Conservation (phyloP, 2,113 vertebrate genomes). For the Corythoichthys intestinalis region DNA sequence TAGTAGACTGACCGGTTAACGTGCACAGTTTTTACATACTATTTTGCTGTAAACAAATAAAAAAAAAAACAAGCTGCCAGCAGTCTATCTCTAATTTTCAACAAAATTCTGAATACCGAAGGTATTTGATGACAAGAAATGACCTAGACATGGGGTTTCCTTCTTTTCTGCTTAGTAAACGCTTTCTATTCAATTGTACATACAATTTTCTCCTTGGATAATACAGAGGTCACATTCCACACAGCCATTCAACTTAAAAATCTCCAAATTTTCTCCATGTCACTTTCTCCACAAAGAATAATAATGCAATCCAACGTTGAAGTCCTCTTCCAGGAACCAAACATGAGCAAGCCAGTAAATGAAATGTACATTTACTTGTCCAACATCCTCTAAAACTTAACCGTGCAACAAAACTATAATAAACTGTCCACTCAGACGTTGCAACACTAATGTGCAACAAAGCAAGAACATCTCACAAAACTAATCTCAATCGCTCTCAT, state of each 20-base stretch:
- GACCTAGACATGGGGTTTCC: constrained; percentile 2
- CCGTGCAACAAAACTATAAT: constrained; percentile 7
- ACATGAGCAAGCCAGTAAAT: background rate
- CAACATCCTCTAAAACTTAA: constrained; percentile 16
- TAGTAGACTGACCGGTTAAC: background rate
- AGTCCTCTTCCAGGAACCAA: constrained; percentile 16
- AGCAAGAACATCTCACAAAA: constrained; percentile 38
- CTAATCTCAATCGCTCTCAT: constrained; percentile 52
- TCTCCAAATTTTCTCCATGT: constrained; percentile 11
- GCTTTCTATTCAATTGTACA: background rate
- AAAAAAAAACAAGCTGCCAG: background rate
- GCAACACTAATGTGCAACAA: constrained; percentile 27
- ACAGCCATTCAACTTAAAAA: constrained; percentile 5
- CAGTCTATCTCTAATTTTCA: background rate
- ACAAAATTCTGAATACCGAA: background rate
- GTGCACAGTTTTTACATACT: constrained; percentile 3
- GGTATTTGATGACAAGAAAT: background rate
- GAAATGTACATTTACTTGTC: constrained; percentile 2
- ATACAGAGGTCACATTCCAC: background rate
- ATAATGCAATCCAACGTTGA: constrained; percentile 11
- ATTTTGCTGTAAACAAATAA: background rate
- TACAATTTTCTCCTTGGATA: constrained; percentile 17
- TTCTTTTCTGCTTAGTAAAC: background rate
- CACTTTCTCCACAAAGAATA: constrained; percentile 18
- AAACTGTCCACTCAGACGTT: constrained; percentile 17